Base-by-base conservation (phyloP, 37 sponge, comb jelly and placozoan species). In the Beroe ovata region DNA sequence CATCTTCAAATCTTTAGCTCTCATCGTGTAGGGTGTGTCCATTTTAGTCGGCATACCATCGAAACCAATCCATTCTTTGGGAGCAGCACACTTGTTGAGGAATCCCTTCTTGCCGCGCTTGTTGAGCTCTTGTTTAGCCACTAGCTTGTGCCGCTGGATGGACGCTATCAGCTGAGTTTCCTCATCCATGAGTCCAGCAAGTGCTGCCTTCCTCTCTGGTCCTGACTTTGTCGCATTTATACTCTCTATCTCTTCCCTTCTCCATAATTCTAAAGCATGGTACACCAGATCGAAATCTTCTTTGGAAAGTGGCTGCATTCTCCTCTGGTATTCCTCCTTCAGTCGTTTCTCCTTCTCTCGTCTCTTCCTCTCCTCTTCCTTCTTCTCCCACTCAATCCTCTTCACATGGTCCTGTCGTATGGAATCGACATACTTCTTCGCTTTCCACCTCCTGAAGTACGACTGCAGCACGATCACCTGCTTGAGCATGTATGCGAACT, bases 81-180 rank as follows among this genome's bases (percentile, higher is more conserved):
- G 94, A 37, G 94, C 93, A 29, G 96, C 92, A 34, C 71, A 69
- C 20, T 34, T 39, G 32, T 96, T 92, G 14, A 96, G 91, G 71
- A 96, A 94, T 60, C 35, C 64, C 1, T 61, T 30, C 26, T 64
- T 92, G 0, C 33, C 60, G 6, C 28, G 39, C 28, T 90, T 89
- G 54, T 89, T 89, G 38, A 90, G 92, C 47, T 94, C 90, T 23
- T 90, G 22, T 23, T 92, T 91, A 4, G 98, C 98, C 1, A 71
- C 37, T 0, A 92, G 88, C 60, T 92, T 91, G 90, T 97, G 98
- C 61, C 90, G 72, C 0, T 94, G 93, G 38, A 95, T 93, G 61
- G 95, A 94, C 29, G 96, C 96, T n/a, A 97, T 95, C 36, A 95
- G 94, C 41, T 94, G 88, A 6, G 97, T 94, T 63, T 97, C 97